Base-by-base conservation (phyloP, 1,140 invertebrate species). In the Polyergus mexicanus region DNA sequence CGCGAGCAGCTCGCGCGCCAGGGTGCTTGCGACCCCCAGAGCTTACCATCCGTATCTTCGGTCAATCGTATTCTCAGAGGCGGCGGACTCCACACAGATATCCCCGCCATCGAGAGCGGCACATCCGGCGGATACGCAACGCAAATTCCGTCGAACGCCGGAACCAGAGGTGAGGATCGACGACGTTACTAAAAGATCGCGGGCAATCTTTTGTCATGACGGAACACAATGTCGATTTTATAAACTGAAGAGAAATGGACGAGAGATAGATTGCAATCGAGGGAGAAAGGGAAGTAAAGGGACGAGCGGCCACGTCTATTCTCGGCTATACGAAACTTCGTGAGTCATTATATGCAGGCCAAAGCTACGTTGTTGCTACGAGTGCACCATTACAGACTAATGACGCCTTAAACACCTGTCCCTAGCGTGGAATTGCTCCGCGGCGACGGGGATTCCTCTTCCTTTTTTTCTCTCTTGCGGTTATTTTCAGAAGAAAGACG, bases 1-100 rank as follows among this genome's bases (percentile, higher is more conserved):
- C 96, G 98, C 0, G 98, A 99, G 92, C 96, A 98, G 89, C 95
- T 99, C 76, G 96, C 98, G 19, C 96, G 97, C 16, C 98, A 98
- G 91, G 96, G 98, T 60, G 97, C 98, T 72, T 98, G 98, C 92
- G 98, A 98, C 93, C 97, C 97, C 0, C 97, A 97, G 92, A 97
- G 97, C 65, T 98, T 99, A 87, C 98, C 98, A 1, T 98, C 98
- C 51, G 98, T 99, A 58, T 98, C 98, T 78, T 99, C 98, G 11
- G 99, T 99, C 65, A 99, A 99, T 95, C 96, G 98, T 86, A 99
- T 99, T 91, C 96, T 99, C 44, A 96, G 98, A 68, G 98, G 99
- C 93, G 97, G 97, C 74, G 97, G 97, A 5, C 89, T 95, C 56
- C 95, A 95, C 47, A 89, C 93, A 2, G 95, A 95, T 83, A 93